Percentiles rank a stretch among this genome's conserved stretches.
Conservation (phyloP, 2,888 invertebrate species). For the Phania funesta region DNA sequence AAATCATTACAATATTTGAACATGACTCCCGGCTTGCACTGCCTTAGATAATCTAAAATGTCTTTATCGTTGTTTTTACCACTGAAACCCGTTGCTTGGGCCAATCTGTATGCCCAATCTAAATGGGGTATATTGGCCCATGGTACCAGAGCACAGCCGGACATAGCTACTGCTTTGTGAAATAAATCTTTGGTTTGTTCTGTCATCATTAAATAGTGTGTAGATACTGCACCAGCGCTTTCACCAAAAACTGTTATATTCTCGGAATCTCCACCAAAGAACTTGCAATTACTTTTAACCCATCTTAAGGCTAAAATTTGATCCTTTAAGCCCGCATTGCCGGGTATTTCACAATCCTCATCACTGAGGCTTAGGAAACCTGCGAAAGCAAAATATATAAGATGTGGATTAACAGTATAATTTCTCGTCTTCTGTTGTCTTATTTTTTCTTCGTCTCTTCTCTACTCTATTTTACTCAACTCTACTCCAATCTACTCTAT, state of each 20-base stretch:
- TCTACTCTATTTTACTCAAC: too few species aligned
- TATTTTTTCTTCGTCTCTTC: too few species aligned
- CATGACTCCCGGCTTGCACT: slow-evolving; percentile 76
- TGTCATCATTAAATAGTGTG: slow-evolving; percentile 81
- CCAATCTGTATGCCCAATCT: slow-evolving; percentile 76
- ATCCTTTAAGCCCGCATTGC: slow-evolving; percentile 82
- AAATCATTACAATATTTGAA: slow-evolving; percentile 77
- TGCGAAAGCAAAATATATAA: slow-evolving; percentile 54
- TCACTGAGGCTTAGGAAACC: slow-evolving; percentile 81
- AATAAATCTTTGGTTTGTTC: slow-evolving; percentile 80
- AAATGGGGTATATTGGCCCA: slow-evolving; percentile 76
- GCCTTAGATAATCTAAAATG: slow-evolving; percentile 77
- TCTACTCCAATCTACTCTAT: too few species aligned
- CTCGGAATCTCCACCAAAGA: slow-evolving; percentile 81
- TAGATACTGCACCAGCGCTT: slow-evolving; percentile 81
- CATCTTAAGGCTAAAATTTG: slow-evolving; percentile 81
- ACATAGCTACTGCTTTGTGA: slow-evolving; percentile 78
- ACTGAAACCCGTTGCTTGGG: slow-evolving; percentile 77
- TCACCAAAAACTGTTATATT: slow-evolving; percentile 82
- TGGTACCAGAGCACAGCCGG: slow-evolving; percentile 75
- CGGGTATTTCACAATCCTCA: slow-evolving; percentile 80
- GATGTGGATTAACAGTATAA: too few species aligned
- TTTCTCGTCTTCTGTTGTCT: too few species aligned
- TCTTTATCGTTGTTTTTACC: slow-evolving; percentile 76
- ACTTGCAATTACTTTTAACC: slow-evolving; percentile 81